phyloP scores from a whole-genome alignment of 2,888 invertebrate genomes.

The Oscheius sp. region DNA sequence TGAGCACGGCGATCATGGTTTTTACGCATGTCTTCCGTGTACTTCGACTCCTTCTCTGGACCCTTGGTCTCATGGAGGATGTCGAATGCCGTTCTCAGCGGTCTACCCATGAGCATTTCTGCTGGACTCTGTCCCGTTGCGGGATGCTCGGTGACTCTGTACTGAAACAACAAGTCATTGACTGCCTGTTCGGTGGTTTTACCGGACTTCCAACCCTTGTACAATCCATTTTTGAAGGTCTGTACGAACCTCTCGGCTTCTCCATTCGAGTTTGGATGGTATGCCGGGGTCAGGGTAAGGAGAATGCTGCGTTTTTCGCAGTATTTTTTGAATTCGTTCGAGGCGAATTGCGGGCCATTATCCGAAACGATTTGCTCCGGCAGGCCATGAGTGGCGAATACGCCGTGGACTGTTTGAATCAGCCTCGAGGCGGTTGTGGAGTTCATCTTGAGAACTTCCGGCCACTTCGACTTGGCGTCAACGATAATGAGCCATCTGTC shows the following conservation, averaged over 20 bases:
- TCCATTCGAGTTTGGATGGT: constrained; percentile 57
- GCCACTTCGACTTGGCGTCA: constrained; percentile 75
- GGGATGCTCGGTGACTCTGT: constrained; percentile 20
- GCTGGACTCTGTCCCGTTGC: constrained; percentile 17
- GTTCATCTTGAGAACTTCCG: constrained; percentile 64
- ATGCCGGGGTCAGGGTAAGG: constrained; percentile 43
- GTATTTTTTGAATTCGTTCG: constrained; percentile 10
- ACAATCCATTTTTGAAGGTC: constrained; percentile 32
- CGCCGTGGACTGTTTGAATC: constrained; percentile 28
- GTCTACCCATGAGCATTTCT: constrained; percentile 28
- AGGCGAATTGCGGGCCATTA: constrained; percentile 53
- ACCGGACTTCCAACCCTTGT: not conserved
- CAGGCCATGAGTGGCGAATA: constrained; percentile 44
- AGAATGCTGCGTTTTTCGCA: no score
- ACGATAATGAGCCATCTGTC: constrained; percentile 72
- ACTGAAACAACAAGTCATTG: constrained; percentile 19
- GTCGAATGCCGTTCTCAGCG: constrained; percentile 16
- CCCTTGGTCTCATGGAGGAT: constrained; percentile 4
- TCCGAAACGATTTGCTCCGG: constrained; percentile 51
- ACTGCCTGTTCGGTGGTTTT: constrained; percentile 10
- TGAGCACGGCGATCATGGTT: constrained; percentile 1
- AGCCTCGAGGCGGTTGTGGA: constrained; percentile 33
- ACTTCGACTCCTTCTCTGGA: not conserved
- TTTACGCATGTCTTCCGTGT: constrained; percentile 15
- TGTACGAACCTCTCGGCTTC: constrained; percentile 55